These are phyloP conservation scores for Cheirogaleus medius DNA, from an alignment of 2,113 vertebrate species.

Conservation along the genomic window DNA sequence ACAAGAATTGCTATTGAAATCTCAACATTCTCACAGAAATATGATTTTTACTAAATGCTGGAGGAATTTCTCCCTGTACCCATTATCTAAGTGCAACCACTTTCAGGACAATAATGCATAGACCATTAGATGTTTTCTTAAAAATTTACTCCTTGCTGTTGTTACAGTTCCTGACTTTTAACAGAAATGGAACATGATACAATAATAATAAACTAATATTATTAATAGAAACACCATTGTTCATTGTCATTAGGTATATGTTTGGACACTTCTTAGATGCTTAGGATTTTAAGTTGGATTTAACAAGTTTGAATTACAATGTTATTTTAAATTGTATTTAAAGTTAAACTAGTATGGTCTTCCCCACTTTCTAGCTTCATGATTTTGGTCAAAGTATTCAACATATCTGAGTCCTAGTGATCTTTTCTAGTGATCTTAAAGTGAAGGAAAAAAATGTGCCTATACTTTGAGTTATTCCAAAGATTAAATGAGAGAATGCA, in stretches of 20 bases:
- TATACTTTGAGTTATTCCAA: not conserved
- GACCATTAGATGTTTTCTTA: not conserved
- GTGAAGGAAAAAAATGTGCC: not conserved
- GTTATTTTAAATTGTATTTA: not conserved
- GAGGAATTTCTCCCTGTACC: not conserved
- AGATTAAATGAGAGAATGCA: not conserved
- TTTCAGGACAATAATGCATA: not conserved
- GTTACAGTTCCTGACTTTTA: not conserved
- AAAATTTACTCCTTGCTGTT: not conserved
- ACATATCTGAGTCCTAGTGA: not conserved
- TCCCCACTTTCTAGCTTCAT: not conserved
- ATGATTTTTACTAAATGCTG: not conserved
- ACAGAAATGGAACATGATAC: not conserved
- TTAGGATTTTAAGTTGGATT: slow-evolving; percentile 70
- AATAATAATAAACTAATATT: slow-evolving; percentile 61
- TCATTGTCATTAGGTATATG: not conserved
- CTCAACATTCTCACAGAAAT: not conserved
- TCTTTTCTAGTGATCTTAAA: not conserved
- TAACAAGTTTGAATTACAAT: slow-evolving; percentile 43
- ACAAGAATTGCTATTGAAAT: not conserved
- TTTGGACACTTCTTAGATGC: slow-evolving; percentile 58
- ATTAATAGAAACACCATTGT: not conserved
- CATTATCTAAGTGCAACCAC: not conserved
- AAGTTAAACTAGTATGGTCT: not conserved
- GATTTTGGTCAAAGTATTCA: not conserved